Evolutionary conservation across 2,888 invertebrate species (phyloP).

Genomic region (Xiphydria camelus): DNA sequence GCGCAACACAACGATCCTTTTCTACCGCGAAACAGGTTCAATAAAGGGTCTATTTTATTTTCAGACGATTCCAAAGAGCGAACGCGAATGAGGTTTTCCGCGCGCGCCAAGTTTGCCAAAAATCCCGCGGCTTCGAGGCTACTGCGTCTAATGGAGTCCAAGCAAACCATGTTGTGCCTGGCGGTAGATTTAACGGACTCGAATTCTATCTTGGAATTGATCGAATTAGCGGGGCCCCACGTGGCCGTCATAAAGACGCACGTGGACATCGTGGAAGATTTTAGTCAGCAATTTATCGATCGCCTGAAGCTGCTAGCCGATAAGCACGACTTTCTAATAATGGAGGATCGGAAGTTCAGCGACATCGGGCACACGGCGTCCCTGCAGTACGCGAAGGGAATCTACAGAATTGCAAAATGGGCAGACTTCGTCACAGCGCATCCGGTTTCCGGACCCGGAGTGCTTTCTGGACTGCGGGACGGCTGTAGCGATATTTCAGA

Average conservation of each 20-base stretch:
- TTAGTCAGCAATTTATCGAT: constrained; percentile 66
- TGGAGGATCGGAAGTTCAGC: constrained; percentile 96
- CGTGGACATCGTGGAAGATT: constrained; percentile 85
- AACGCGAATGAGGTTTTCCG: constrained; percentile 64
- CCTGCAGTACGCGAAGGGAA: constrained; percentile 77
- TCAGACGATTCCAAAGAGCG: constrained; percentile 55
- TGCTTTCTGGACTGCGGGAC: constrained; percentile 61
- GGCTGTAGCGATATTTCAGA: constrained; percentile 36
- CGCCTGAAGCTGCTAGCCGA: constrained; percentile 70
- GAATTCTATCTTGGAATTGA: constrained; percentile 72
- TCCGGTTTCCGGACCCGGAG: constrained; percentile 79
- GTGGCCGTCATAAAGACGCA: constrained; percentile 91
- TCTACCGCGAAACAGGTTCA: constrained; percentile 2
- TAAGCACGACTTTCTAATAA: constrained; percentile 82
- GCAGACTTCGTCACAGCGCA: constrained; percentile 92
- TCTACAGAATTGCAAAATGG: constrained; percentile 81
- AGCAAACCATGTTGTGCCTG: constrained; percentile 87
- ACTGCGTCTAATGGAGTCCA: constrained; percentile 78
- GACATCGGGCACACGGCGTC: constrained; percentile 94
- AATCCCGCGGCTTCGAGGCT: constrained; percentile 69
- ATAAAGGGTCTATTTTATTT: constrained; percentile 7
- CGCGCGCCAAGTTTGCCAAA: constrained; percentile 65
- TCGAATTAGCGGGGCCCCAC: constrained; percentile 78
- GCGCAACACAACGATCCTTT: constrained; percentile 28
- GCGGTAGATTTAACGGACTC: constrained; percentile 82